Base-by-base conservation (phyloP, 2,797 vertebrate genomes). In the Pteropus rufus region DNA sequence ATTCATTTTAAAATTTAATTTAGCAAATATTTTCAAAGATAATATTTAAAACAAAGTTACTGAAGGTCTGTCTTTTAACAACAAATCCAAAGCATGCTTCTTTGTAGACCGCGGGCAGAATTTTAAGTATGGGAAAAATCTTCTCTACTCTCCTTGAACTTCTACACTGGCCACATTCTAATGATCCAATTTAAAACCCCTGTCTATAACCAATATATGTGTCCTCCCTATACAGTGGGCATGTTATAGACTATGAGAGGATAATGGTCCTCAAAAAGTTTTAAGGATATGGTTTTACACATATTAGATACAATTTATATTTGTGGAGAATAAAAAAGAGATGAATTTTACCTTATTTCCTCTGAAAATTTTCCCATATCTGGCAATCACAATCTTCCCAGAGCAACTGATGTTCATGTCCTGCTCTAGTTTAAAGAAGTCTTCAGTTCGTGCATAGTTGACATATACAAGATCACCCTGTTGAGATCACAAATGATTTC, bases 321-420 rank as follows among this genome's bases (percentile, higher is more conserved):
- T 86, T 65, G 9, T 1, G 11, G 21, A 16, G 26, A 62, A 60
- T 34, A 8, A 86, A 8, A 86, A 67, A 82, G 2, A 82, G 31
- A 44, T 64, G 5, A 58, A 18, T 49, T 73, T 98, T 98, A 99
- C 99, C 99, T 99, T 99, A 96, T 99, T 99, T 94, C 99, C 99
- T 98, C 99, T 98, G 98, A 99, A 99, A 98, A 99, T 99, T 98
- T 99, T 99, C 39, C 99, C 99, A 10, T 99, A 99, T 99, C 99
- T 99, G 96, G 99, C 99, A 70, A 99, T 99, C 44, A 98, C 99
- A 96, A 99, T 99, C 98, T 99, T 99, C 62, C 99, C 99, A 4
- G 99, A 98, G 34, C 98, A 99, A 97, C 98, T 99, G 95, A 99
- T 99, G 76, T 98, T 98, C 99, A 99, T 98, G 41, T 99, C 98